Conservation (phyloP, 35 echinoderm and acorn worm genomes). For the Diadema setosum region DNA sequence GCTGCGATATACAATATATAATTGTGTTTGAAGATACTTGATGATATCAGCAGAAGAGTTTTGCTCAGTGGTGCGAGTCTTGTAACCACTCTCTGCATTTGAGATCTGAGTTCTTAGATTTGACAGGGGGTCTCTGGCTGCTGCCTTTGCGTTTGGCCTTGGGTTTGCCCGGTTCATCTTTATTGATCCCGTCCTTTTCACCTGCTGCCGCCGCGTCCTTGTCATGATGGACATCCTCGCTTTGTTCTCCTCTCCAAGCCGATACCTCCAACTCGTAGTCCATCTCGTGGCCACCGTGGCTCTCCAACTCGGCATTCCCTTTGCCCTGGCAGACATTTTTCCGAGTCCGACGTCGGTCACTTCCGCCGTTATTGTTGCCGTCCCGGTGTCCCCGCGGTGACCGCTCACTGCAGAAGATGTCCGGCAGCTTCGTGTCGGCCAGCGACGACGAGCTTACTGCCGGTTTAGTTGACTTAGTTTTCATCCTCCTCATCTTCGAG, state of each 20-base stretch:
- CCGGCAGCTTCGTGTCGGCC: neutral
- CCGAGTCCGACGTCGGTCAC: neutral
- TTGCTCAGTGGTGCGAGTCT: neutral
- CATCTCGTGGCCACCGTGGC: neutral
- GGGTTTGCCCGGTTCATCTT: neutral
- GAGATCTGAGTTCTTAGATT: neutral
- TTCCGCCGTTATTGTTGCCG: neutral
- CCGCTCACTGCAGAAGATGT: neutral
- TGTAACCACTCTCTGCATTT: neutral
- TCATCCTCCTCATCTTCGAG: neutral
- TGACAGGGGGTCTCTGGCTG: neutral
- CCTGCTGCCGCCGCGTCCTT: neutral
- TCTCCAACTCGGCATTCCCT: neutral
- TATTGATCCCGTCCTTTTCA: neutral
- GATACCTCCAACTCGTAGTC: constrained; percentile 15
- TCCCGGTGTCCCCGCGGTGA: neutral
- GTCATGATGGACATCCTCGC: neutral
- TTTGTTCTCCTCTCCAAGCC: neutral
- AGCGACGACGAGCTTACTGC: neutral
- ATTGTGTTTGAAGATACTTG: too few species aligned
- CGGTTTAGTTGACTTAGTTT: neutral
- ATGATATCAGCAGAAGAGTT: too few species aligned
- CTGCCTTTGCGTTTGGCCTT: neutral
- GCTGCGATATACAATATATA: too few species aligned
- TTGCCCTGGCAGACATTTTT: neutral